A percentile compares a stretch with the other conserved stretches of the same genome.
phyloP scores from a whole-genome alignment of 2,113 vertebrate species.

The Isurus oxyrinchus region DNA sequence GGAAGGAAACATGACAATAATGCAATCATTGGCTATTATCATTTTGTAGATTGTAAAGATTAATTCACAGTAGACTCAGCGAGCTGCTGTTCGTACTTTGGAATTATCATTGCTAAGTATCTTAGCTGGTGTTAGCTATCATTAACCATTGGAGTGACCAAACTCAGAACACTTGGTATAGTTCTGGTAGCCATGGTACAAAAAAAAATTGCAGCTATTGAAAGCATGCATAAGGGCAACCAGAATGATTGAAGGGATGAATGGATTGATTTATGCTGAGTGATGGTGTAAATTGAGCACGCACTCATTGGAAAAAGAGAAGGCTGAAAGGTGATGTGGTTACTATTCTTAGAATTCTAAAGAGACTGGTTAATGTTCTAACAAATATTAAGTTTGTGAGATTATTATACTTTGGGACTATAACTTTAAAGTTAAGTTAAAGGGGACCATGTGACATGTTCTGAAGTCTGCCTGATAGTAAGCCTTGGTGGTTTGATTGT shows the following conservation, averaged over 20 bases:
- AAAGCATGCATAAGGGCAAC: background rate
- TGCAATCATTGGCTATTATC: background rate
- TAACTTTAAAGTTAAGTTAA: too few relatives aligned
- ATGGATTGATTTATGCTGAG: background rate
- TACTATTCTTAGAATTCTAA: background rate
- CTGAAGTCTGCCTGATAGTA: too few relatives aligned
- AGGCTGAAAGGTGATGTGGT: background rate
- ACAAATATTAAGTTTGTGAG: too few relatives aligned
- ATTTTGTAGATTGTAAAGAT: background rate
- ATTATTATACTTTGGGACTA: too few relatives aligned
- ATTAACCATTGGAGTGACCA: background rate
- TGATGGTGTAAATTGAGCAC: background rate
- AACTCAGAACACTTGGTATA: background rate
- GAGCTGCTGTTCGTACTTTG: background rate
- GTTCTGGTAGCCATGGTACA: background rate
- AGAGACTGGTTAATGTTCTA: background rate
- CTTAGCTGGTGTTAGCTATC: background rate
- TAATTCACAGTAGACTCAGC: background rate
- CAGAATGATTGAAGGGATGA: background rate
- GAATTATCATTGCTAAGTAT: background rate
- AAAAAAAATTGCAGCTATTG: background rate
- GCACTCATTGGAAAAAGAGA: background rate
- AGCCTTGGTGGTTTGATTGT: too few relatives aligned
- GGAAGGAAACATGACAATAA: background rate
- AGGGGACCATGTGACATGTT: too few relatives aligned